Base-by-base conservation (phyloP, 2,888 invertebrate genomes). In the Panopea generosa region DNA sequence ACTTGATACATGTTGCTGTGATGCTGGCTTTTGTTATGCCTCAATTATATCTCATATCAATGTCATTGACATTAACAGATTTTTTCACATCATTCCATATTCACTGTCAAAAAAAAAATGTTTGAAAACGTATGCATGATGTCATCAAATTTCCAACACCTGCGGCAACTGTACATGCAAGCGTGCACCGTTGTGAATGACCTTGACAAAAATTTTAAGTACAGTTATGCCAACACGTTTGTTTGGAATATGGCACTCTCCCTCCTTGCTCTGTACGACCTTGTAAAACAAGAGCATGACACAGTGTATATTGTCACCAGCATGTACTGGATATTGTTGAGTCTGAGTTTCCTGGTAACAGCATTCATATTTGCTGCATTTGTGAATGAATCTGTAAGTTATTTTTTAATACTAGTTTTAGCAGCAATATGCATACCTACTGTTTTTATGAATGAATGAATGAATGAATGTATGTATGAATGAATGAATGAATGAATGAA, bases 381-480 rank as follows among this genome's bases (percentile, higher is more conserved):
- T 1, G 60, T 68, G 16, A 16, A 68, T 45, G 68, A 68, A 53
- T 33, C 60, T 14, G 68, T 68, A 53, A 68, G 68, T 62, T 22
- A 45, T 9, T 26, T 50, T 4, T 14, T 33, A 18, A 43, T 59
- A n/a, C n/a, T n/a, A n/a, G n/a, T n/a, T n/a, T n/a, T n/a, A n/a
- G n/a, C n/a, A n/a, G n/a, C n/a, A n/a, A n/a, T n/a, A n/a, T n/a
- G n/a, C n/a, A n/a, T n/a, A n/a, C n/a, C n/a, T n/a, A n/a, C n/a
- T n/a, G n/a, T n/a, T n/a, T n/a, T n/a, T n/a, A n/a, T n/a, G n/a
- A n/a, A n/a, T n/a, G n/a, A n/a, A n/a, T n/a, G n/a, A n/a, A n/a
- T n/a, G n/a, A n/a, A n/a, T n/a, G n/a, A n/a, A n/a, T n/a, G n/a
- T n/a, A n/a, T n/a, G n/a, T n/a, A n/a, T n/a, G n/a, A n/a, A n/a